Evolutionary conservation across 1,140 invertebrate species (phyloP), one percentile per base, ranked within the genome.

Genomic region (Hestina assimilis): DNA sequence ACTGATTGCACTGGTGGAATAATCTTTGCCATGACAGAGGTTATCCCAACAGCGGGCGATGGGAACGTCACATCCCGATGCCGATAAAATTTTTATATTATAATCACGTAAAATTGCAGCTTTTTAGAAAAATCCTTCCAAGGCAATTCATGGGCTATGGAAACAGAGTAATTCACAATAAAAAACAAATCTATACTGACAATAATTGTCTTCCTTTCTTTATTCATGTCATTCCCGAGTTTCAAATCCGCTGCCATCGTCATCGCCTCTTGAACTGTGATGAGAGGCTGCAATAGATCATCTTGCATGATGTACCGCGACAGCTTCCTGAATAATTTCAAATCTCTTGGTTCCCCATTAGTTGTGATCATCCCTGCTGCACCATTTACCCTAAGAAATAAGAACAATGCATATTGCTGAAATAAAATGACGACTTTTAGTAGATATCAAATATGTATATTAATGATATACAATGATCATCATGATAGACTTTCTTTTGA

Each of bases 251-350:
- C 95, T 0, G 96, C 95, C 66, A 97, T 93, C 51, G 91, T 89
- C 93, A 98, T 95, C 1, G 95, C 91, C 81, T 99, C 97, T 14
- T 91, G 88, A 1, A 98, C 95, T 0, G 95, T 96, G 29, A 98
- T 92, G 63, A 94, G 92, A 0, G 94, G 95, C 68, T 97, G 94
- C 3, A 97, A 87, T 11, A 97, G 89, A 85, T 98, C 96, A 48
- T 98, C 93, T 77, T 99, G 97, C 96, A 98, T 97, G 63, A 98
- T 98, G 85, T 98, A 98, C 33, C 96, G 92, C 0, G 96, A 97
- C 72, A 96, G 91, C 89, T 96, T 96, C 23, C 94, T 91, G 87
- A 98, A 98, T 29, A 92, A 89, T 8, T 92, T 89, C 33, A 96
- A 82, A 70, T 97, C 91, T 31, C 96, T 89, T 0, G 92, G 91